Base-by-base conservation (phyloP, 92 coral and sea anemone genomes). In the Heteractis magnifica region DNA sequence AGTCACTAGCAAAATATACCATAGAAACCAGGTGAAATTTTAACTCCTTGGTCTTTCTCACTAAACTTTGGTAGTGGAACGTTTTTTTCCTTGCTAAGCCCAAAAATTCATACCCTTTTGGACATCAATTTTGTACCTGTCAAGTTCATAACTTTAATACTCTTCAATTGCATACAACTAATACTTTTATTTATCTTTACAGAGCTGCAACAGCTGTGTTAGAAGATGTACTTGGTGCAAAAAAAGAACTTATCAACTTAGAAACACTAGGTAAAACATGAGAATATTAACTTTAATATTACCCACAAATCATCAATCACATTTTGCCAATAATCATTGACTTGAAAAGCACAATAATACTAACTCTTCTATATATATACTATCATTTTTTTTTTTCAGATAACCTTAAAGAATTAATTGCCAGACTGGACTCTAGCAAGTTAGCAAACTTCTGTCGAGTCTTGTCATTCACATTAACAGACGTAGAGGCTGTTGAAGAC, bases 361-460 rank as follows among this genome's bases (percentile, higher is more conserved):
- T 34, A 19, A 56, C 19, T n/a, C 44, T 23, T 50, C 11, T 77
- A 20, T 41, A 14, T 77, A 14, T 6, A 77, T 77, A 23, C 26
- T 10, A 5, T 79, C 68, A 10, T 0, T 55, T 56, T 13, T 0
- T 55, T 56, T 13, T 86, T 68, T 18, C 87, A 90, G 92, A 78
- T 7, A 90, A 92, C 80, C 92, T 95, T 76, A 90, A 91, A 34
- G 75, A 89, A 72, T 79, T 95, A 76, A 82, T 95, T 16, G 85
- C 82, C 65, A 85, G 53, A 44, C 89, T 95, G 44, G 94, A 90
- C 53, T 88, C 92, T 75, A 86, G 79, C 10, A 95, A 91, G 79
- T 84, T 95, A 60, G 98, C 96, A 10, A 94, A 94, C 51, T 91
- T 95, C 74, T 95, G 98, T 52, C 92, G 98, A 60, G 96, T 95